Evolutionary conservation across 2,888 invertebrate genomes (phyloP).

Genomic region (Ommatoiulus sabulosus): DNA sequence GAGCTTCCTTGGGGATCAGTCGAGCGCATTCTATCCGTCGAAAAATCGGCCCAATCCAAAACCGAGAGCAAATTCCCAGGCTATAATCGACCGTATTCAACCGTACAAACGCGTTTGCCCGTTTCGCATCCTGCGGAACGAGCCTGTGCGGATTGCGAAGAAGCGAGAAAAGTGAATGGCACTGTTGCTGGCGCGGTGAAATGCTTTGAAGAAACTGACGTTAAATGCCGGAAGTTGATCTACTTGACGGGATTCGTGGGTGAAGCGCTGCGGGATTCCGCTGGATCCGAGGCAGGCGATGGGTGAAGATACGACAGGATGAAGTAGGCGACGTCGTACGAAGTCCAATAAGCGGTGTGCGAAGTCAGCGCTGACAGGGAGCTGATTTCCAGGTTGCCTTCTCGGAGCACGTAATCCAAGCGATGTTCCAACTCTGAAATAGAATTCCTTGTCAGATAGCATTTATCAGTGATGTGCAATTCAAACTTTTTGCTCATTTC

Average conservation of each 20-base stretch:
- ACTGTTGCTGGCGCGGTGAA: neutral
- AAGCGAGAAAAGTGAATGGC: neutral
- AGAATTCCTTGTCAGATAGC: neutral
- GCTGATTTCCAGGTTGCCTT: slow-evolving; percentile 72
- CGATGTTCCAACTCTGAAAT: slow-evolving; percentile 72
- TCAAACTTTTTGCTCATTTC: too few relatives aligned
- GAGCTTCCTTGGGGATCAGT: neutral
- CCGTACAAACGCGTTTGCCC: neutral
- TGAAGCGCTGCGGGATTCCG: neutral
- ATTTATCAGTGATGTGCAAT: neutral
- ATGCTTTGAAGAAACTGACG: neutral
- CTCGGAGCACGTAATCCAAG: slow-evolving; percentile 74
- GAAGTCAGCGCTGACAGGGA: slow-evolving; percentile 75
- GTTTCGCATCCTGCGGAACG: neutral
- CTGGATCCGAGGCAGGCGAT: neutral
- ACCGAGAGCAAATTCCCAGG: neutral
- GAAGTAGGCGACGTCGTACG: slow-evolving; percentile 75
- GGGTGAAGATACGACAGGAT: slow-evolving; percentile 72
- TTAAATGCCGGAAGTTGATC: neutral
- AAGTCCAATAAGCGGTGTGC: slow-evolving; percentile 76
- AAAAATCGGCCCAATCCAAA: neutral
- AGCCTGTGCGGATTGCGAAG: neutral
- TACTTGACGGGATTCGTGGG: slow-evolving; percentile 34
- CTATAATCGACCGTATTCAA: neutral
- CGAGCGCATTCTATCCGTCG: neutral